Evolutionary conservation across 2,888 invertebrate species (phyloP).

Genomic region (Lymantria monacha): DNA sequence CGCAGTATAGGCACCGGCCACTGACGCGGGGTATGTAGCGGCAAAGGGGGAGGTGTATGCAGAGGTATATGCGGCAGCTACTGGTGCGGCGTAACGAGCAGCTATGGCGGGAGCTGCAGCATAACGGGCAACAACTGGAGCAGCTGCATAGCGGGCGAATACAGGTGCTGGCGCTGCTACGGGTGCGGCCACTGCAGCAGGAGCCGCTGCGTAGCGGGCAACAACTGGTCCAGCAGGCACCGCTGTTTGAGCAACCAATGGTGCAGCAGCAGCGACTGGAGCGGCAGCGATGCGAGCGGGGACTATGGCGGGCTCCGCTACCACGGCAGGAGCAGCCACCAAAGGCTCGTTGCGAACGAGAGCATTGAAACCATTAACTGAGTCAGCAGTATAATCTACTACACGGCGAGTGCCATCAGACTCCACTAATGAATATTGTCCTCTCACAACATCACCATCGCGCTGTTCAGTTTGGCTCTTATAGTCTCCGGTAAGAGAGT

Average conservation of each 20-base stretch:
- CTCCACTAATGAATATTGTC: conserved; percentile 69
- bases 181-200: conserved; percentile 32
- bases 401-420: conserved; percentile 67
- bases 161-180: conserved; percentile 36
- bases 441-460: conserved; percentile 79
- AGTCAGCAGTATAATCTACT: conserved; percentile 68
- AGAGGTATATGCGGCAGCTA: conserved; percentile 78
- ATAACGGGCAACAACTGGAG: conserved; percentile 35
- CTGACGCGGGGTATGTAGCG: conserved; percentile 53
- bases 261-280: conserved; percentile 34
- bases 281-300: conserved; percentile 47
- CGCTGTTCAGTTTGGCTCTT: conserved; percentile 76
- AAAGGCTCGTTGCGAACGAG: conserved; percentile 68
- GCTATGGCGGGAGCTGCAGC: conserved; percentile 35
- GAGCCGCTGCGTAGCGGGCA: conserved; percentile 45
- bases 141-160: conserved; percentile 33
- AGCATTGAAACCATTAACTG: conserved; percentile 70
- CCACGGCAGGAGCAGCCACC: conserved; percentile 56
- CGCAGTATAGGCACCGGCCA: conserved; percentile 77
- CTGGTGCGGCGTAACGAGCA: conserved; percentile 53
- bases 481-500: conserved; percentile 71
- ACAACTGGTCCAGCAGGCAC: conserved; percentile 44
- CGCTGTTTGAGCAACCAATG: conserved; percentile 68
- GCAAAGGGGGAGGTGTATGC: conserved; percentile 27
- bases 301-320: conserved; percentile 56